Conservation (phyloP, 2,888 invertebrate genomes). For the Dryomyza anilis region DNA sequence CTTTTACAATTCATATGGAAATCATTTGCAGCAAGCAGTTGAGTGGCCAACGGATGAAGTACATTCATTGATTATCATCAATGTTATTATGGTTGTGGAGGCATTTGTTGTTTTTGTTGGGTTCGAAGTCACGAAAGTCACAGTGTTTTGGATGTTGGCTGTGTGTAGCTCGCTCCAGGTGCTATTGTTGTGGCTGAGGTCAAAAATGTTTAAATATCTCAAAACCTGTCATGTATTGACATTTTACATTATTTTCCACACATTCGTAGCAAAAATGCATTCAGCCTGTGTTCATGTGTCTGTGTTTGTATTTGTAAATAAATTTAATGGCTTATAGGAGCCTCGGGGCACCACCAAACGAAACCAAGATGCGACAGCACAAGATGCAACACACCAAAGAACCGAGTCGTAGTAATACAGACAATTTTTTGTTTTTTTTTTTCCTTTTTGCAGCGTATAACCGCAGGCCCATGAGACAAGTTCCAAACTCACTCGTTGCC, state of each 20-base stretch:
- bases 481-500: no score
- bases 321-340: conserved; percentile 56
- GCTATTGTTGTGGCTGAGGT: conserved; percentile 32
- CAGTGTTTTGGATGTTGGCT: neutral
- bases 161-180: neutral
- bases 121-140: conserved; percentile 17
- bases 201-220: conserved; percentile 42
- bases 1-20: no score
- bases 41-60: no score
- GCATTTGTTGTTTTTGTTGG: no score
- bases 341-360: conserved; percentile 32
- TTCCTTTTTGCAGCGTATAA: no score
- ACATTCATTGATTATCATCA: no score
- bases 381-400: conserved; percentile 51
- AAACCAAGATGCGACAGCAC: no score
- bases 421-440: no score
- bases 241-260: conserved; percentile 48
- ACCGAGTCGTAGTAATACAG: no score
- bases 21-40: no score
- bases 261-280: neutral
- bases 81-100: no score
- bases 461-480: no score
- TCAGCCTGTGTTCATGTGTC: conserved; percentile 5
- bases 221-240: conserved; percentile 53
- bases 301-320: conserved; percentile 44